These are phyloP conservation scores for Cherax quadricarinatus DNA, from an alignment of 1,140 invertebrate genomes.

Conservation along the genomic window DNA sequence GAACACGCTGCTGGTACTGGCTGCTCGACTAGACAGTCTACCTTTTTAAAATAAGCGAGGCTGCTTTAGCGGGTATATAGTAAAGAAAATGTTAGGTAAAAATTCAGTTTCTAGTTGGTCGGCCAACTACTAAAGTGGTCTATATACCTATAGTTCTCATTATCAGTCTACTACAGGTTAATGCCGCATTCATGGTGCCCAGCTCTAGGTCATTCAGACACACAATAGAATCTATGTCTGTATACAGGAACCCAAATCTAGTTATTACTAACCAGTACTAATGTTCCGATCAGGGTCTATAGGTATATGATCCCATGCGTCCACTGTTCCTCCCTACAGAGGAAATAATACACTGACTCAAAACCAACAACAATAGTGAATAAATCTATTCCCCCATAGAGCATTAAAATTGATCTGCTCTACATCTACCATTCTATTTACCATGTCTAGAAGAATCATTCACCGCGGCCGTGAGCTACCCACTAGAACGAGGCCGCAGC, in stretches of 20 bases:
- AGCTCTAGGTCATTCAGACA: slow-evolving; percentile 29
- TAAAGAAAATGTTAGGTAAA: slow-evolving; percentile 63
- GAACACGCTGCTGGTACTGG: slow-evolving; percentile 42
- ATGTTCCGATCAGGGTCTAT: slow-evolving; percentile 56
- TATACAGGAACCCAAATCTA: slow-evolving; percentile 49
- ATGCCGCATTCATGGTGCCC: slow-evolving; percentile 62
- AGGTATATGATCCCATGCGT: slow-evolving; percentile 67
- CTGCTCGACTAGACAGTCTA: slow-evolving; percentile 39
- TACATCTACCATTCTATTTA: slow-evolving; percentile 66
- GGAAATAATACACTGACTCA: slow-evolving; percentile 58
- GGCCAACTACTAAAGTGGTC: slow-evolving; percentile 60
- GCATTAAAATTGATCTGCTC: slow-evolving; percentile 48
- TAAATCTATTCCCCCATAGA: slow-evolving; percentile 60
- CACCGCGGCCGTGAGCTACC: slow-evolving; percentile 65
- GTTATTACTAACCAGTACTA: slow-evolving; percentile 41
- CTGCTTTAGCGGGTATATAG: slow-evolving; percentile 64
- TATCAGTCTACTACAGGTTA: slow-evolving; percentile 55
- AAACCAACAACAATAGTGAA: slow-evolving; percentile 60
- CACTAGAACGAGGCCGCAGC: slow-evolving; percentile 67
- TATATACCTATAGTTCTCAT: slow-evolving; percentile 61
- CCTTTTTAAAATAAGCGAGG: slow-evolving; percentile 64
- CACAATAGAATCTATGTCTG: slow-evolving; percentile 35
- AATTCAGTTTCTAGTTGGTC: slow-evolving; percentile 40
- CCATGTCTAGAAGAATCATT: slow-evolving; percentile 65
- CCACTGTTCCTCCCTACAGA: slow-evolving; percentile 61